Evolutionary conservation across 2,888 invertebrate species (phyloP), one percentile per base, ranked within the genome.

Genomic region (Spodoptera picta): DNA sequence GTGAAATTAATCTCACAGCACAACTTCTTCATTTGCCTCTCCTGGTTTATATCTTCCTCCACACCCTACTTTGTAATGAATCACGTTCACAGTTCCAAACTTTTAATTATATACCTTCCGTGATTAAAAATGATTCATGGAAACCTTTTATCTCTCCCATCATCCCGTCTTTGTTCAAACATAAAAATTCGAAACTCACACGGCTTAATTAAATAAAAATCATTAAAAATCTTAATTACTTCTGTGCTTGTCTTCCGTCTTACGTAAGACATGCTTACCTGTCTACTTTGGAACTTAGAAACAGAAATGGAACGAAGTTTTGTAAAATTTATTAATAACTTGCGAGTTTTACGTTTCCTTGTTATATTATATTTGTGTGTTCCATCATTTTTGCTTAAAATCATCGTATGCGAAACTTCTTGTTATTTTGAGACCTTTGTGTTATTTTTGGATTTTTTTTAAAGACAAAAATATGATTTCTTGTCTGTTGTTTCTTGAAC

Each of bases 261-360:
- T 14, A 14, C 36, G 14, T 31, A 56, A 72, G 59, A 65, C 50
- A 68, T 70, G 57, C 61, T 63, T 65, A 60, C 72, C 65, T 74
- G 59, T 65, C 57, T 68, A 58, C 60, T 65, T 67, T 59, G 60
- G 44, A 77, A 77, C 48, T 73, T 60, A 31, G n/a, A 47, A 51
- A 47, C 50, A 47, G 41, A 52, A 49, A 57, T 50, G 46, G 31
- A 57, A 53, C 64, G 42, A 69, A 80, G 65, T 78, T 80, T 60
- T 14, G 58, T 42, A 47, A 79, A 31, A 80, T 65, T 83, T 80
- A 82, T 82, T 80, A 79, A 78, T 76, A 79, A 81, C 77, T 76
- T 65, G 47, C 14, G 73, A 81, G 65, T 77, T 75, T 57, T 64
- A 66, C 66, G 63, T 69, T 65, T 77, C 63, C 60, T 52, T 61